Base-by-base conservation (phyloP, 92 coral and sea anemone species). In the Scolanthus callimorphus region DNA sequence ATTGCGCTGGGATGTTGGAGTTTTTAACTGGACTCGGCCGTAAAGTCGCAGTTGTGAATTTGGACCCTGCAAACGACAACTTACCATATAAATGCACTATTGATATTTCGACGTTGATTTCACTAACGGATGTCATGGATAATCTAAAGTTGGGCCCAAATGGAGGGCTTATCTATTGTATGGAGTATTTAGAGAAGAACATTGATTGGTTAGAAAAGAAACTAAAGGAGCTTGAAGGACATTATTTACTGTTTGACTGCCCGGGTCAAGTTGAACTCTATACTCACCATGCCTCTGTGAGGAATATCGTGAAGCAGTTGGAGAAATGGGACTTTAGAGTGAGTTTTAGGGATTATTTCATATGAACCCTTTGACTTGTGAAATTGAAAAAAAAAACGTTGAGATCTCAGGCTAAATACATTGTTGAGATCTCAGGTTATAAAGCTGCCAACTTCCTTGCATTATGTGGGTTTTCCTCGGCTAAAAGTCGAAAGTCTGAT, bases 111-210 rank as follows among this genome's bases (percentile, higher is more conserved):
- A 17, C 90, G 0, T 64, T 94, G 19, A 83, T 94, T 22, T 90
- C 96, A 3, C 62, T 94, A 17, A 28, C 62, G 3, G 99, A 94
- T 62, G 99, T 94, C 12, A 94, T 94, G 99, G 99, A 94, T 49
- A 94, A 89, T 60, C 78, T 94, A 39, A 94, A 84, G 61, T 67
- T 94, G n/a, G 99, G 99, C n/a, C 99, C 99, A 1, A 94, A 94
- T 30, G 99, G 99, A 31, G 99, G 99, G 4, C 85, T 94, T 8
- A 81, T 94, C 30, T 94, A 88, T 59, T 94, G 99, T 51, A 94
- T 94, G 85, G 99, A 94, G 53, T 94, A 94, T 43, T 73, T 94
- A 47, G 99, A 94, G 49, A 94, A 77, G 57, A 94, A 94, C 59
- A 37, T 82, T 58, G 99, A 94, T 60, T 94, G 99, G 99, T 59